Base-by-base conservation (phyloP, 2,888 invertebrate genomes). In the Anaspis maculata region DNA sequence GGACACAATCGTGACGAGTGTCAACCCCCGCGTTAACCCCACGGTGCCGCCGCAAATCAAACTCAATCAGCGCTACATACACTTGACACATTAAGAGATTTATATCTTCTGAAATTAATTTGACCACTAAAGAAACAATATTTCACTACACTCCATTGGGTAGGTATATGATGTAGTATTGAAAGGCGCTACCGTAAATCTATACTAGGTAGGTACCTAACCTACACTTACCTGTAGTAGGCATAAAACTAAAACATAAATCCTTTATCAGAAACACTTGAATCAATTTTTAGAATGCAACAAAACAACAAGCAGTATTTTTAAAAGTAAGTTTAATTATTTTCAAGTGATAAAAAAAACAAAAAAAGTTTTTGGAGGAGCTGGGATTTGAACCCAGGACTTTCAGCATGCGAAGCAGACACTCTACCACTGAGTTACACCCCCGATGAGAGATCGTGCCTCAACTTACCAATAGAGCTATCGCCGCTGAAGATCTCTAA, bases 361-460 rank as follows among this genome's bases (percentile, higher is more conserved):
- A 19, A 38, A 39, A 38, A 34, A 24, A 6, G 27, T 7, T n/a
- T 15, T 33, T 44, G 44, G 61, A 61, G 59, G 59, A 59, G 59
- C 59, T 59, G 61, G 61, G 61, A 61, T 61, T 61, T 59, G 61
- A 61, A 61, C 61, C 61, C 59, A 59, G 61, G 59, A 66, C 66
- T 65, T 66, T 65, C 65, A 60, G 66, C 66, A 66, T 66, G 66
- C 66, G 65, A 66, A 66, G 66, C 66, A 64, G 64, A 65, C 66
- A 65, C 66, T 66, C 66, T 66, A 65, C 66, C 66, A 65, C 66
- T 66, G 65, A 61, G 61, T 61, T 61, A 61, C 61, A 61, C 61
- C 61, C 61, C 61, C 61, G 21, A 14, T 32, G 16, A 11, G n/a
- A n/a, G n/a, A n/a, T 13, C 1, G 9, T 10, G 10, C 13, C n/a